These are phyloP conservation scores for Agriopis leucophaearia DNA, from an alignment of 2,888 invertebrate species.

Conservation along the genomic window DNA sequence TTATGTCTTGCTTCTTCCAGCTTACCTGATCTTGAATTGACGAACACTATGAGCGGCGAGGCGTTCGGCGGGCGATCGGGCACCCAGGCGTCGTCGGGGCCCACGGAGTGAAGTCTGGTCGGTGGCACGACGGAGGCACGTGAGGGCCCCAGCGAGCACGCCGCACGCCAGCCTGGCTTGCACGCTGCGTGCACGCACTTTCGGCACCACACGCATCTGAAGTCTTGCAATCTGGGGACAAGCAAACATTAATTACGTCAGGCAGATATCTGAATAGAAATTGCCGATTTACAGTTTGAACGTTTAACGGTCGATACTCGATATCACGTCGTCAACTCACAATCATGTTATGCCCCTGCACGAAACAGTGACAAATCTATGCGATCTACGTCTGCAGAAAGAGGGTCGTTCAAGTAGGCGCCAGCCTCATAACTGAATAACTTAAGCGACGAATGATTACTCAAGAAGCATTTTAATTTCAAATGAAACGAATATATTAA, in stretches of 20 bases:
- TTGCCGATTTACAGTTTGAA: neutral
- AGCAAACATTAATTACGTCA: neutral
- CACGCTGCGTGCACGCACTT: constrained; percentile 97
- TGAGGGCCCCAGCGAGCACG: constrained; percentile 95
- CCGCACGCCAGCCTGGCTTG: constrained; percentile 91
- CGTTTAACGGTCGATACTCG: too few relatives aligned
- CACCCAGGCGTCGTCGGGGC: constrained; percentile 96
- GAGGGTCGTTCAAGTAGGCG: too few relatives aligned
- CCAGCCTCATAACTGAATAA: too few relatives aligned
- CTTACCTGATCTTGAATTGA: constrained; percentile 96
- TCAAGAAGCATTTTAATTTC: too few relatives aligned
- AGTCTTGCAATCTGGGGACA: constrained; percentile 93
- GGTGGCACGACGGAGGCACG: constrained; percentile 98
- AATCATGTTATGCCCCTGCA: too few relatives aligned
- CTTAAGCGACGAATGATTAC: too few relatives aligned
- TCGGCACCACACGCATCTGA: constrained; percentile 98
- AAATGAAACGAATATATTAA: too few relatives aligned
- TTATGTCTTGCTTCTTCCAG: neutral
- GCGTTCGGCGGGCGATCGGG: constrained; percentile 93
- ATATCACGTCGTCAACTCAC: too few relatives aligned
- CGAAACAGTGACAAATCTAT: too few relatives aligned
- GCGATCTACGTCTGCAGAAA: too few relatives aligned
- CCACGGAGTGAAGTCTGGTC: constrained; percentile 95
- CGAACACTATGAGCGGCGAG: constrained; percentile 97
- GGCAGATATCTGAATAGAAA: neutral